Conservation (phyloP, 2,888 invertebrate genomes). For the Lottia scabra region DNA sequence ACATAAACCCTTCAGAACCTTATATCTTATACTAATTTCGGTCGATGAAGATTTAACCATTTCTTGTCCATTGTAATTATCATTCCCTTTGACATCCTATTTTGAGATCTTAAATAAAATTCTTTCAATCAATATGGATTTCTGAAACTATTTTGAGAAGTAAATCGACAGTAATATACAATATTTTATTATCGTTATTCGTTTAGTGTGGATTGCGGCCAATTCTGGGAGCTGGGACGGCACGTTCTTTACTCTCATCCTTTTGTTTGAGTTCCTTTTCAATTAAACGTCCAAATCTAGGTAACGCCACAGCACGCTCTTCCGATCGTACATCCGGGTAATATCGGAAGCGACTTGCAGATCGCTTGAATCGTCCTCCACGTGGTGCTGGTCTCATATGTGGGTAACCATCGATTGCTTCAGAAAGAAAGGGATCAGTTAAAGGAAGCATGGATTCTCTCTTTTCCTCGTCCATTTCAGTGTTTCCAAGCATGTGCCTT, state of each 20-base stretch:
- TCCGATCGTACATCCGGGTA: background rate
- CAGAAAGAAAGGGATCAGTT: background rate
- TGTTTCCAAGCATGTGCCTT: background rate
- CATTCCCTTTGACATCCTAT: too few relatives aligned
- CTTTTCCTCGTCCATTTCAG: background rate
- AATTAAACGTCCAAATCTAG: background rate
- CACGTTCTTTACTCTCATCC: constrained; percentile 24
- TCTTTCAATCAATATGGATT: too few relatives aligned
- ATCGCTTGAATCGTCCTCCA: background rate
- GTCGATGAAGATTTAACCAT: too few relatives aligned
- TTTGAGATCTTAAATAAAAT: too few relatives aligned
- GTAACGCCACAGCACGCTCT: constrained; percentile 6
- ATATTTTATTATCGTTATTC: too few relatives aligned
- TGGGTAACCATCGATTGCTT: background rate
- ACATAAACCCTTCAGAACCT: too few relatives aligned
- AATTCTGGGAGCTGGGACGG: constrained; percentile 12
- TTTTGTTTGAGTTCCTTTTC: background rate
- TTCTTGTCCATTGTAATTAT: too few relatives aligned
- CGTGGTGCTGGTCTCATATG: background rate
- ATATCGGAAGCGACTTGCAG: background rate
- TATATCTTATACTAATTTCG: too few relatives aligned
- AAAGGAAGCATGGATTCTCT: background rate
- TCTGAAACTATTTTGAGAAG: too few relatives aligned
- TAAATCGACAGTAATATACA: too few relatives aligned
- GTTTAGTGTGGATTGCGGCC: constrained; percentile 12